These are phyloP conservation scores for Amiota minor DNA, from an alignment of 2,888 invertebrate genomes.

Conservation along the genomic window DNA sequence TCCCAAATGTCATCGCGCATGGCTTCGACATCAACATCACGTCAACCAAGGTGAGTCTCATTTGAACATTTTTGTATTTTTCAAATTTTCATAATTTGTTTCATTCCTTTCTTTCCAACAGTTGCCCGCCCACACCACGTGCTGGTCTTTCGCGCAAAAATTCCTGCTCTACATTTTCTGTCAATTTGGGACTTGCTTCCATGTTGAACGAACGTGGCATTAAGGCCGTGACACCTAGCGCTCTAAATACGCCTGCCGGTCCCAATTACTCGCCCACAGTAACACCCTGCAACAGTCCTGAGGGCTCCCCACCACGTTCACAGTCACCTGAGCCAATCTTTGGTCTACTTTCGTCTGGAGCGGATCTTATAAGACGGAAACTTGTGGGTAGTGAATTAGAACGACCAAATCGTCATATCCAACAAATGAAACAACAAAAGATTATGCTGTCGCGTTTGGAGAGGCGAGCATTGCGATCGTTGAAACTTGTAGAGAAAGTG, in stretches of 20 bases:
- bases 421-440: constrained; percentile 67
- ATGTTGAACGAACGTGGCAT: constrained; percentile 86
- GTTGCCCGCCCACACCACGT: constrained; percentile 74
- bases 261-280: constrained; percentile 85
- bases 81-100: not conserved
- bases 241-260: constrained; percentile 79
- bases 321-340: constrained; percentile 73
- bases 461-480: constrained; percentile 74
- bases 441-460: constrained; percentile 71
- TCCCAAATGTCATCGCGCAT: constrained; percentile 82
- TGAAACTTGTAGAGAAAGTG: constrained; percentile 79
- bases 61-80: not conserved
- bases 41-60: constrained; percentile 71
- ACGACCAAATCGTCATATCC: constrained; percentile 65
- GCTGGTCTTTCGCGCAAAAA: constrained; percentile 82
- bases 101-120: constrained; percentile 36
- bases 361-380: constrained; percentile 79
- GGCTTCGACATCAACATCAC: constrained; percentile 78
- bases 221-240: constrained; percentile 82
- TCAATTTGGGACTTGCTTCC: constrained; percentile 80
- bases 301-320: constrained; percentile 77
- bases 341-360: constrained; percentile 78
- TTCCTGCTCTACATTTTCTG: constrained; percentile 87
- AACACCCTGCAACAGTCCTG: constrained; percentile 90
- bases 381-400: constrained; percentile 76